Conservation (phyloP, 1,140 invertebrate species). For the Ceratoteleas bidentatus region DNA sequence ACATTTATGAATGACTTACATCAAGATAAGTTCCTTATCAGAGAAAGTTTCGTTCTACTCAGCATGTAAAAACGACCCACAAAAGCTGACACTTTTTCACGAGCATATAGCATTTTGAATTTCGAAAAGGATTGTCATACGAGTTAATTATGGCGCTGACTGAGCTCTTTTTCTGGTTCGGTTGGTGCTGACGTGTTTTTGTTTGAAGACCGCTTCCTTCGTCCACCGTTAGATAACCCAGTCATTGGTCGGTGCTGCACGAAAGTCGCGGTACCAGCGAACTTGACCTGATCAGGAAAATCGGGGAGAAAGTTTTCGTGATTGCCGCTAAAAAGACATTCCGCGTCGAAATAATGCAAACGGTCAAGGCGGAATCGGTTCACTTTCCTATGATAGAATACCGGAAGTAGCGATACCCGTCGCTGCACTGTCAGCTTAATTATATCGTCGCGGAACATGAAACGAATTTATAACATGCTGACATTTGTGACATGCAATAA, state of each 20-base stretch:
- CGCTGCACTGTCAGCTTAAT: constrained; percentile 19
- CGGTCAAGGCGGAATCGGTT: constrained; percentile 30
- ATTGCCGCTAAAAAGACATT: constrained; percentile 54
- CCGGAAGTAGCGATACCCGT: constrained; percentile 35
- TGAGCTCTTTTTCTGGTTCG: constrained; percentile 26
- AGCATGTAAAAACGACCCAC: constrained; percentile 32
- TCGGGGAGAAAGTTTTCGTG: constrained; percentile 73
- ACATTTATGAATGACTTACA: too few relatives aligned
- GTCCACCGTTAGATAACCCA: constrained; percentile 73
- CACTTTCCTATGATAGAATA: constrained; percentile 42
- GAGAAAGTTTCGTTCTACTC: constrained; percentile 36
- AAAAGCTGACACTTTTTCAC: constrained; percentile 42
- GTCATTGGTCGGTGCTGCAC: constrained; percentile 43
- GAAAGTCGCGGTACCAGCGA: constrained; percentile 51
- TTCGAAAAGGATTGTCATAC: constrained; percentile 48
- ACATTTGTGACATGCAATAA: constrained; percentile 9
- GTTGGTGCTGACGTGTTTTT: constrained; percentile 53
- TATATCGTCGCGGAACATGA: constrained; percentile 25
- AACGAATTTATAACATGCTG: constrained; percentile 11
- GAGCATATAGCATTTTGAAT: constrained; percentile 14
- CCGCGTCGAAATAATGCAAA: constrained; percentile 65
- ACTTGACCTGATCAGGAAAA: constrained; percentile 67
- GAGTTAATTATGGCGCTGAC: constrained; percentile 31
- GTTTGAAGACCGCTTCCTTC: constrained; percentile 54
- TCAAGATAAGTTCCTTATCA: constrained; percentile 36